Percentiles rank a stretch among this genome's conserved stretches.
Conservation (phyloP, 2,888 invertebrate species). For the Rhingia campestris region DNA sequence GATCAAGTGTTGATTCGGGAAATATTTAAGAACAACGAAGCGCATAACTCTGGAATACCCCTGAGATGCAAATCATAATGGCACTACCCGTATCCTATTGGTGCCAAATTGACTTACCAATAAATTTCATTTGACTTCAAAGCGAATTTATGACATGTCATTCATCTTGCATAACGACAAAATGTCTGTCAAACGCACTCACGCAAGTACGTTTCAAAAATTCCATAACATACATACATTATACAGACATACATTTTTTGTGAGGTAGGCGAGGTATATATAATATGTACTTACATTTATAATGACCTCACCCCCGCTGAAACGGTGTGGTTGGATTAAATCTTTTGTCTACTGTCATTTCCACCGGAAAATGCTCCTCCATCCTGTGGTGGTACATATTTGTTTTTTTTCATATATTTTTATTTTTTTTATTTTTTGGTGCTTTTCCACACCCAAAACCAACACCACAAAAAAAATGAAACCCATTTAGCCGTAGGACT, state of each 20-base stretch:
- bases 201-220: constrained; percentile 67
- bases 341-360: constrained; percentile 24
- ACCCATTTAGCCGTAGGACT: constrained; percentile 29
- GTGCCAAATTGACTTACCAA: constrained; percentile 61
- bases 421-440: not conserved
- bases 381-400: not conserved
- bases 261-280: constrained; percentile 6
- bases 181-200: constrained; percentile 71
- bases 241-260: not conserved
- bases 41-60: too few relatives aligned
- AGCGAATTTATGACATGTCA: constrained; percentile 67
- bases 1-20: constrained; percentile 23
- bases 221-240: constrained; percentile 28
- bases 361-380: constrained; percentile 4
- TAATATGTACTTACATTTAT: constrained; percentile 17
- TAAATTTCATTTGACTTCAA: constrained; percentile 70
- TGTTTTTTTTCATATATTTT: constrained; percentile 27
- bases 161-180: constrained; percentile 70
- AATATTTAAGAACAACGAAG: constrained; percentile 28
- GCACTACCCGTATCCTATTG: too few relatives aligned
- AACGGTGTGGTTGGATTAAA: constrained; percentile 33
- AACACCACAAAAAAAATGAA: not conserved
- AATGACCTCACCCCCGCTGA: constrained; percentile 14
- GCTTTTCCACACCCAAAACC: not conserved
- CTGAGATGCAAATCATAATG: too few relatives aligned